Conservation (phyloP, 2,888 invertebrate genomes). For the Cataglyphis cursor region DNA sequence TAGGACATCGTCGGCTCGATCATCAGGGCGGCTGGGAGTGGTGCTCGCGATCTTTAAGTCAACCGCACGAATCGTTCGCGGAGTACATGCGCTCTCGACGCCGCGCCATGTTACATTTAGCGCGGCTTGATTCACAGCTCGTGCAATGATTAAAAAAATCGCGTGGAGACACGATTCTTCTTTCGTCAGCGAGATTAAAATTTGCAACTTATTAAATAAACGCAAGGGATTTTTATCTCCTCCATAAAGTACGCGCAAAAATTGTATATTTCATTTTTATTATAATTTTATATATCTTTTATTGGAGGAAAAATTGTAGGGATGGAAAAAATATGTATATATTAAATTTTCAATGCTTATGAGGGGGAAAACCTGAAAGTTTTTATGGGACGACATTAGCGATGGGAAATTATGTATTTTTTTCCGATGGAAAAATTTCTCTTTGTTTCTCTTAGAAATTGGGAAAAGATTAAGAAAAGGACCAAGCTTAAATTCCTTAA, state of each 20-base stretch:
- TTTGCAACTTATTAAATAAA: background rate
- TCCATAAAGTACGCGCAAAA: too few species aligned
- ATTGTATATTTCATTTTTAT: background rate
- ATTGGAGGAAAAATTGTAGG: background rate
- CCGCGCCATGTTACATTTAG: conserved; percentile 36
- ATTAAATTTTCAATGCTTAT: background rate
- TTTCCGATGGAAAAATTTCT: background rate
- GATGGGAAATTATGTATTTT: background rate
- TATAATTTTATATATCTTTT: background rate
- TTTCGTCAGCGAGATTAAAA: background rate
- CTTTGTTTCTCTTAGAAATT: background rate
- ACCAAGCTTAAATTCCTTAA: background rate
- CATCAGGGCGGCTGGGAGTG: conserved; percentile 18
- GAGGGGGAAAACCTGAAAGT: background rate
- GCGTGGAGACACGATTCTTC: background rate
- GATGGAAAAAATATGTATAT: background rate
- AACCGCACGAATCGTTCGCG: conserved; percentile 38
- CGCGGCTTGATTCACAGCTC: conserved; percentile 15
- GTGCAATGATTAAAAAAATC: background rate
- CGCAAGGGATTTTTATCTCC: background rate
- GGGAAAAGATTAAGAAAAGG: background rate
- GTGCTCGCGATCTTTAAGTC: conserved; percentile 44
- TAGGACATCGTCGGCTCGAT: conserved; percentile 38
- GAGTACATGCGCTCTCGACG: conserved; percentile 50
- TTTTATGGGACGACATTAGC: background rate